A percentile compares a stretch with the other conserved stretches of the same genome.
phyloP scores from a whole-genome alignment of 2,888 invertebrate genomes.

The Brachyptera putata region DNA sequence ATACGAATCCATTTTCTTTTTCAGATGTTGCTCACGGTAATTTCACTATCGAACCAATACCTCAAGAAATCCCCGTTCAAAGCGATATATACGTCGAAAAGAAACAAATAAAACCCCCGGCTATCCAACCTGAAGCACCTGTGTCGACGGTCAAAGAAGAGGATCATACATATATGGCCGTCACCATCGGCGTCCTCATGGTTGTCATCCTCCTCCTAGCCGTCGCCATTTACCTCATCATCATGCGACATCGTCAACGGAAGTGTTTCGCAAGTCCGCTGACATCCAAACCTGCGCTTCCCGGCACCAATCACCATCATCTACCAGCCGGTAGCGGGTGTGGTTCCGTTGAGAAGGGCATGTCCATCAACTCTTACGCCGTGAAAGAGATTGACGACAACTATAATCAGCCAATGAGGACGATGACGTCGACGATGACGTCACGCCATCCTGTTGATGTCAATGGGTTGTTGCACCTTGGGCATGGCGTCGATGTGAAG shows the following conservation, averaged over 20 bases:
- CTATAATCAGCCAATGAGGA: slow-evolving; percentile 40
- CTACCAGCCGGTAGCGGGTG: slow-evolving; percentile 52
- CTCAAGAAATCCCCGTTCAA: slow-evolving; percentile 44
- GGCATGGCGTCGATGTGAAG: slow-evolving; percentile 50
- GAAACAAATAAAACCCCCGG: slow-evolving; percentile 25
- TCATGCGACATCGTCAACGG: slow-evolving; percentile 65
- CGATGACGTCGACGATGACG: slow-evolving; percentile 47
- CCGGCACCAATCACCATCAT: slow-evolving; percentile 43
- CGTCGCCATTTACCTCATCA: slow-evolving; percentile 66
- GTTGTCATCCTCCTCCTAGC: slow-evolving; percentile 69
- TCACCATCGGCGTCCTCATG: slow-evolving; percentile 70
- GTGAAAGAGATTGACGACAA: slow-evolving; percentile 55
- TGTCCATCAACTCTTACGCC: slow-evolving; percentile 50
- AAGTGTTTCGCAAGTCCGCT: slow-evolving; percentile 70
- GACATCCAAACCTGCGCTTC: slow-evolving; percentile 53
- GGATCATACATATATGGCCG: slow-evolving; percentile 69
- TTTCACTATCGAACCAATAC: slow-evolving; percentile 63
- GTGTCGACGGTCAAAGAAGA: slow-evolving; percentile 64
- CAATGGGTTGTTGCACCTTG: slow-evolving; percentile 50
- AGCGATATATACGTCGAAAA: slow-evolving; percentile 39
- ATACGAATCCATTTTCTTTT: too few relatives aligned
- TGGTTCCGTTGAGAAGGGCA: slow-evolving; percentile 45
- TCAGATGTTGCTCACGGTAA: slow-evolving; percentile 58
- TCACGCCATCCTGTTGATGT: slow-evolving; percentile 42
- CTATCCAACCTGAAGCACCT: slow-evolving; percentile 36